phyloP scores from a whole-genome alignment of 2,113 vertebrate genomes.

The Lota lota region DNA sequence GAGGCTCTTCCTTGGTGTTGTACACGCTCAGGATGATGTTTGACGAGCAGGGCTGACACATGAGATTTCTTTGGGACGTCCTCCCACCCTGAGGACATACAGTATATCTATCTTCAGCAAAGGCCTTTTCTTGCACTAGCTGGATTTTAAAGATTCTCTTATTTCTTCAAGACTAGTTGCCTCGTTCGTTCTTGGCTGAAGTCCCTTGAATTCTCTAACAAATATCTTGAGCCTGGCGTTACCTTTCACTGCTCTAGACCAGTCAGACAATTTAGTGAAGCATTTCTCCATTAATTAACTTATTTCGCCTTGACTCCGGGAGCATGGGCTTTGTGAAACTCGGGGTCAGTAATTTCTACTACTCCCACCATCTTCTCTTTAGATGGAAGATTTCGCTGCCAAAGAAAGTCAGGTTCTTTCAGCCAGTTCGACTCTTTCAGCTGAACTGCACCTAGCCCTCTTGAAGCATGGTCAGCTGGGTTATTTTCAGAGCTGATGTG shows the following conservation, averaged over 20 bases:
- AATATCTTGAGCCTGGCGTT: slow-evolving; percentile 22
- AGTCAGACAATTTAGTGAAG: slow-evolving; percentile 21
- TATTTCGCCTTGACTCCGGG: neutral
- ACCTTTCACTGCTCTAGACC: slow-evolving; percentile 20
- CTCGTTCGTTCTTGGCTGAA: slow-evolving; percentile 22
- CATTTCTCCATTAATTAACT: slow-evolving; percentile 10
- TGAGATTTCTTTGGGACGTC: slow-evolving; percentile 28
- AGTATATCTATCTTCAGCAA: slow-evolving; percentile 18
- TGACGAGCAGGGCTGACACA: slow-evolving; percentile 21
- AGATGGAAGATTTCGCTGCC: slow-evolving; percentile 5
- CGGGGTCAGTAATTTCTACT: slow-evolving; percentile 7
- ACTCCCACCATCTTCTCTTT: slow-evolving; percentile 16
- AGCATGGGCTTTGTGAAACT: slow-evolving; percentile 10
- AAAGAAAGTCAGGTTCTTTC: slow-evolving; percentile 13
- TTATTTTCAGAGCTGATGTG: slow-evolving; percentile 21
- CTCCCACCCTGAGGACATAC: slow-evolving; percentile 21
- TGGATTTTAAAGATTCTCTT: slow-evolving; percentile 26
- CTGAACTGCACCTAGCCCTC: slow-evolving; percentile 16
- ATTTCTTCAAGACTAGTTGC: slow-evolving; percentile 15
- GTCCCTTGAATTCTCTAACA: slow-evolving; percentile 21
- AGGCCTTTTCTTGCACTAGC: slow-evolving; percentile 17
- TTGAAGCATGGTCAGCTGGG: slow-evolving; percentile 10
- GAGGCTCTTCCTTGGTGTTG: slow-evolving; percentile 21
- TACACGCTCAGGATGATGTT: slow-evolving; percentile 20
- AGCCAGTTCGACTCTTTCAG: slow-evolving; percentile 17